Evolutionary conservation across 2,797 vertebrate genomes (phyloP).

Genomic region (Emys orbicularis): DNA sequence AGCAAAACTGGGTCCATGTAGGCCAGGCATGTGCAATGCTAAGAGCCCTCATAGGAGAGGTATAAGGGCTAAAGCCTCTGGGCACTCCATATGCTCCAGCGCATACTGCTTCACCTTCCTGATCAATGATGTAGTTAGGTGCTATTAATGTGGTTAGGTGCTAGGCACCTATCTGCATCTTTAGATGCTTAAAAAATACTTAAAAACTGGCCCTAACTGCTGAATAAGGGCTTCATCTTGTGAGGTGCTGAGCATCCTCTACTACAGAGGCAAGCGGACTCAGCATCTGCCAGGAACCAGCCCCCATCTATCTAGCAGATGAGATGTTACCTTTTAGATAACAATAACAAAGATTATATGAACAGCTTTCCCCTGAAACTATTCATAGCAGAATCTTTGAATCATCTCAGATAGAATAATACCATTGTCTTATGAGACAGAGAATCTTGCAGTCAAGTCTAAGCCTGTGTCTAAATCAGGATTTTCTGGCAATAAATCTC

Average conservation of each 20-base stretch:
- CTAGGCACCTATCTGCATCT: neutral
- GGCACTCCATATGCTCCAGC: neutral
- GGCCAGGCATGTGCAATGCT: neutral
- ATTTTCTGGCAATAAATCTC: neutral
- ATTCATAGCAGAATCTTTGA: constrained; percentile 27
- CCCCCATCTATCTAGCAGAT: neutral
- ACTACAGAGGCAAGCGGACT: neutral
- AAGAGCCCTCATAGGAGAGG: neutral
- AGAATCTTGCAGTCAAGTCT: neutral
- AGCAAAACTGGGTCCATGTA: neutral
- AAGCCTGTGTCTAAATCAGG: neutral
- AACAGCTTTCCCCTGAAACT: neutral
- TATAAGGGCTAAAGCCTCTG: neutral
- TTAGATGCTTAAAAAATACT: neutral
- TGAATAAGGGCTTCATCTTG: neutral
- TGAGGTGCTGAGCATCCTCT: neutral
- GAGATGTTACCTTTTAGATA: neutral
- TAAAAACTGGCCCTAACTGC: neutral
- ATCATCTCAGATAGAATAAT: constrained; percentile 30
- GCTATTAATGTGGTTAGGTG: neutral
- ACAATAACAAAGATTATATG: constrained; percentile 15
- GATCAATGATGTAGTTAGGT: neutral
- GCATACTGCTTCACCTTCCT: accelerated
- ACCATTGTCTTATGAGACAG: neutral
- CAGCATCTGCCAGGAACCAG: neutral